phyloP scores from a whole-genome alignment of 2,113 vertebrate genomes.

The Anser brachyrhynchus region DNA sequence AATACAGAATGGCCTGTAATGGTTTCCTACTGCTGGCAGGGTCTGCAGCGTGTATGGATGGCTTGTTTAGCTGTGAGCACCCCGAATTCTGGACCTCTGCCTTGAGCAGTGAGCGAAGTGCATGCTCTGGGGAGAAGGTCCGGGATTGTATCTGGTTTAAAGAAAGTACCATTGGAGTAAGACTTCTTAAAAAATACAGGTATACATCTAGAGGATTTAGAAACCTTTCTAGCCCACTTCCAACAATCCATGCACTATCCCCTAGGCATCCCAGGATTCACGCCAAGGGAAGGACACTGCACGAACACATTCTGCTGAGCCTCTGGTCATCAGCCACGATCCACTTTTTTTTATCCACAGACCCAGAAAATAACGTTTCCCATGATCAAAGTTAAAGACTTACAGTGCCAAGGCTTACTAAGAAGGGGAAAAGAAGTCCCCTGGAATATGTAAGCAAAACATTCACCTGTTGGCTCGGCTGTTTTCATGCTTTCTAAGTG shows the following conservation, averaged over 20 bases:
- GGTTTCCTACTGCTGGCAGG: neutral
- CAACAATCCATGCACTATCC: neutral
- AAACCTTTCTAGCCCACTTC: neutral
- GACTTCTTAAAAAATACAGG: neutral
- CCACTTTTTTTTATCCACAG: neutral
- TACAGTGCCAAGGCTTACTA: neutral
- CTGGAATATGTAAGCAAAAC: neutral
- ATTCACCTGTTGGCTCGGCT: constrained; percentile 54
- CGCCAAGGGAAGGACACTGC: neutral
- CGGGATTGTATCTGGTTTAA: neutral
- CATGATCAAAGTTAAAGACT: neutral
- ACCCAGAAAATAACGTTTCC: neutral
- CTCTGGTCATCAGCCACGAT: neutral
- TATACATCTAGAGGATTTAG: neutral
- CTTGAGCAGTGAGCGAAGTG: neutral
- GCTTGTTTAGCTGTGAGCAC: neutral
- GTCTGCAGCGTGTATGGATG: neutral
- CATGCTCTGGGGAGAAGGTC: neutral
- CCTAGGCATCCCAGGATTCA: neutral
- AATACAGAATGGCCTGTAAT: neutral
- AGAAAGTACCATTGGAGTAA: neutral
- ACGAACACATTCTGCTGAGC: neutral
- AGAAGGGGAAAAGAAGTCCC: neutral
- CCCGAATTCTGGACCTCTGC: neutral
- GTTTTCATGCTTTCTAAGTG: constrained; percentile 7